Base-by-base conservation (phyloP, 2,888 invertebrate species). In the Masnerella sp. region DNA sequence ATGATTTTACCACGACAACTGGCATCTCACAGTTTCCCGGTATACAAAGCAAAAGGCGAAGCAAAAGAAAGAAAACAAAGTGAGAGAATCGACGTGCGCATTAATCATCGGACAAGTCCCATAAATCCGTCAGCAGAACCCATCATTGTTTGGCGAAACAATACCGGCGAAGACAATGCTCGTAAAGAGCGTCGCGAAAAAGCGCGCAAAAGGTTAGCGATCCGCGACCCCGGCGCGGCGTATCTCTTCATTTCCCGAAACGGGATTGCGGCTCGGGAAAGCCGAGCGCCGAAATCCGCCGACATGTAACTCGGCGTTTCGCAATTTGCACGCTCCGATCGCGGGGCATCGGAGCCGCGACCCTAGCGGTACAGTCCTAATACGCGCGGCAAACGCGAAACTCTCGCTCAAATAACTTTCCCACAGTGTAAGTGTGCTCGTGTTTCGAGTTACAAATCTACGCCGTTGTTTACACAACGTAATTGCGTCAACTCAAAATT, bases 361-460 rank as follows among this genome's bases (percentile, higher is more conserved):
- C 72, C 67, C 72, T 59, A 61, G 59, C 67, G 72, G 72, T 68
- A 73, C 62, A 73, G 58, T 74, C 74, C 64, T 67, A 68, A 64
- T 69, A 73, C 62, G 62, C 73, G 73, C 65, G 62, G 36, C 49
- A 56, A 47, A 61, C 65, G 42, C 61, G 67, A 73, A 73, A 74
- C 73, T 73, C 68, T 73, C 73, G 73, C 68, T 59, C 36, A 62
- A 68, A 68, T 73, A 73, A 73, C 73, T 73, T 73, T 73, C 73
- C 68, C 73, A 73, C 73, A 73, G 62, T 61, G 61, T 56, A 62
- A 67, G 54, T 54, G 49, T 67, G 67, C 62, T 43, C 67, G 58
- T 34, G 58, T 49, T 51, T 58, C 49, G 22, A 62, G 22, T 42
- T 58, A 36, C 51, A 49, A 47, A 54, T 65, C 22, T 17, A 8